Conservation (phyloP, 2,113 vertebrate species). For the Gymnobelideus leadbeateri region DNA sequence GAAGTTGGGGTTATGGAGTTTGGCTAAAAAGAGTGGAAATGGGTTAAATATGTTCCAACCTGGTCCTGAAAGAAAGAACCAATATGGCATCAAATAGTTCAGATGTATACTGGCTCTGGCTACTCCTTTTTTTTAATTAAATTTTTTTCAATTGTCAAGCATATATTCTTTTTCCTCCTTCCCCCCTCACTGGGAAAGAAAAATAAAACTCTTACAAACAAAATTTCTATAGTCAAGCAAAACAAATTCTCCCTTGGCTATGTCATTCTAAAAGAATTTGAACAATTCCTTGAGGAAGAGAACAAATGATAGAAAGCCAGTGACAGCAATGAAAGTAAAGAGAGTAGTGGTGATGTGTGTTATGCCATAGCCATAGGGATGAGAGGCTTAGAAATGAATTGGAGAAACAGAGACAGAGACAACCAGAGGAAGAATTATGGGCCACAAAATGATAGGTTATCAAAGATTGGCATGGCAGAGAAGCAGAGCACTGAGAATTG, state of each 20-base stretch:
- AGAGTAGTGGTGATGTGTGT: background rate
- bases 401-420: background rate
- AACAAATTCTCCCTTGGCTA: background rate
- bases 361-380: background rate
- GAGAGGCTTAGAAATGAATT: background rate
- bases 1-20: background rate
- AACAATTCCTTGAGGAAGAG: background rate
- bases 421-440: background rate
- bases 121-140: background rate
- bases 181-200: background rate
- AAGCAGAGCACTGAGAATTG: background rate
- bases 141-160: background rate
- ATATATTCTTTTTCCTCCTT: background rate
- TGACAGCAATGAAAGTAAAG: background rate
- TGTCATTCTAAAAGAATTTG: background rate
- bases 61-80: background rate
- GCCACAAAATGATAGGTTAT: background rate
- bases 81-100: background rate
- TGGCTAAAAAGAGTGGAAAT: background rate
- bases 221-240: background rate
- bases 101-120: background rate
- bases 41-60: background rate
- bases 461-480: background rate
- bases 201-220: background rate
- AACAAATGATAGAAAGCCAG: background rate